Evolutionary conservation across 2,113 vertebrate genomes (phyloP).

Genomic region (Hippopotamus amphibius): DNA sequence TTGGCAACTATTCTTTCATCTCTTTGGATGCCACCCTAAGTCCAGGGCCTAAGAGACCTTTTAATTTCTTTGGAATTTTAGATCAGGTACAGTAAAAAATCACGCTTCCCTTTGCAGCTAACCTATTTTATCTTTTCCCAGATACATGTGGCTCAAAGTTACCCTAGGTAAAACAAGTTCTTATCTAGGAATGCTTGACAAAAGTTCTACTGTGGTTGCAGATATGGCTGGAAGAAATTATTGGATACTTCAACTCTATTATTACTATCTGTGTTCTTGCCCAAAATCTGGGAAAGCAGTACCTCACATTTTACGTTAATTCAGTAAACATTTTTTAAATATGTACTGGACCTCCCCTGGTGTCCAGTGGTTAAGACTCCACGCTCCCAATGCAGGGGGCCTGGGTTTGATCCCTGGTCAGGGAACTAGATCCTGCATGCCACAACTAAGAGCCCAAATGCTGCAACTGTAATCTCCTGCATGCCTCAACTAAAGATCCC

Average conservation of each 20-base stretch:
- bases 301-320: slow-evolving; percentile 24
- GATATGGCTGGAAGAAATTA: slow-evolving; percentile 3
- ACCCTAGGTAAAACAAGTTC: not conserved
- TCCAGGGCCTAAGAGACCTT: slow-evolving; percentile 96
- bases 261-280: slow-evolving; percentile 23
- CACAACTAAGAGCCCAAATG: too few species aligned
- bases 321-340: slow-evolving; percentile 38
- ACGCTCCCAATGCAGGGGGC: too few species aligned
- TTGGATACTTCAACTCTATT: not conserved
- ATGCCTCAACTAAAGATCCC: too few species aligned
- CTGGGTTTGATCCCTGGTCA: too few species aligned
- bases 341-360: not conserved
- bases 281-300: slow-evolving; percentile 17
- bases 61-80: slow-evolving; percentile 98
- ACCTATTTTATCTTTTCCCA: slow-evolving; percentile 33
- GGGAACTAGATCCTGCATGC: too few species aligned
- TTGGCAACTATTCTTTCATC: slow-evolving; percentile 98
- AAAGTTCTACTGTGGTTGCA: slow-evolving; percentile 28
- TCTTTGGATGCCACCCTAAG: slow-evolving; percentile 94
- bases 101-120: slow-evolving; percentile 62
- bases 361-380: too few species aligned
- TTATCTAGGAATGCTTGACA: slow-evolving; percentile 23
- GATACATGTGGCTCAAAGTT: slow-evolving; percentile 10
- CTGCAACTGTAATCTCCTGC: too few species aligned
- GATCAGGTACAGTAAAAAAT: slow-evolving; percentile 89